Evolutionary conservation across 2,797 vertebrate species (phyloP), one percentile per base, ranked within the genome.

Genomic region (Schizopygopsis malacanthus): DNA sequence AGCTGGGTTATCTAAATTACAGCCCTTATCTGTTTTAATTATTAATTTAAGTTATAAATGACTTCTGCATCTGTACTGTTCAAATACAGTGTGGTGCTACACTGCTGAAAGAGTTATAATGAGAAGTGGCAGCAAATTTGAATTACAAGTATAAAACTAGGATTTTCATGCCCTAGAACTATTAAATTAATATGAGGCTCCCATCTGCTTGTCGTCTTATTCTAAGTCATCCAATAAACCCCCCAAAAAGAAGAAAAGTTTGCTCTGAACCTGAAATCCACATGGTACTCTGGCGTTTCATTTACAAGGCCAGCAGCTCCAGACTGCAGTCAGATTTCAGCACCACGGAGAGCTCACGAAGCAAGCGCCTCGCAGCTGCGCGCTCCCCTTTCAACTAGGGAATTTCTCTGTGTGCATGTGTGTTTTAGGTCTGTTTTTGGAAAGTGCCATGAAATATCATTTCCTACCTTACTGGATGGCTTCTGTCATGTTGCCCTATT

Each of bases 1-100:
- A 89, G 87, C 56, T 79, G 79, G 73, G 70, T 78, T 90, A 89
- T 91, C 88, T 88, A 84, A 88, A 90, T 86, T 85, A 76, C 80
- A 78, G 70, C 43, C 33, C 72, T 90, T 90, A 90, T 88, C 81
- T 67, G 83, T 80, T 88, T 85, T 82, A 87, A 89, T 87, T 88
- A 87, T 88, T 88, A 86, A 85, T 89, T 89, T 86, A 87, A 75
- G 82, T 75, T 79, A 75, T 79, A 82, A 79, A 79, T 81, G 54
- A 83, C 83, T 87, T 86, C 54, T 83, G 82, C 70, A 4, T 70
- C 70, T 65, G 79, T 81, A 73, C 33, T 63, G 69, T 81, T 70
- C 20, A 45, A 73, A 73, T 63, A 79, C 39, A 63, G 25, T 71
- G 33, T 56, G 18, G 67, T 1, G 52, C 56, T 67, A 39, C 54